These are phyloP conservation scores for Lateolabrax maculatus DNA, from an alignment of 2,797 vertebrate species.

Conservation along the genomic window DNA sequence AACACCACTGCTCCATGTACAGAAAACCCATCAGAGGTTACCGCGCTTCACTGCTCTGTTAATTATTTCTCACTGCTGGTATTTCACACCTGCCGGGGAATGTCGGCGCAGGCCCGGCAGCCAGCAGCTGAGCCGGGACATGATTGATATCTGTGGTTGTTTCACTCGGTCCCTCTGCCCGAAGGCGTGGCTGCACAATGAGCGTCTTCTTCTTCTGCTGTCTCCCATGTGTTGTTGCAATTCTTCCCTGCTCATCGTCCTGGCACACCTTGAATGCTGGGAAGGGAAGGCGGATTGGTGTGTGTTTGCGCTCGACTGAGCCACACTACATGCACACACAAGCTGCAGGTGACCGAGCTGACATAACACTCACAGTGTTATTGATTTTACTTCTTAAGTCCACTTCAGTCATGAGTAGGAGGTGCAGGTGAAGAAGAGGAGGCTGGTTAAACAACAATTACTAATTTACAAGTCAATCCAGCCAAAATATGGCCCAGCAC, in stretches of 20 bases:
- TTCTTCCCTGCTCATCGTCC: conserved; percentile 27
- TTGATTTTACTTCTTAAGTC: conserved; percentile 41
- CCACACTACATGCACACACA: neutral
- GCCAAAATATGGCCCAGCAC: neutral
- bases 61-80: conserved; percentile 82
- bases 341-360: conserved; percentile 20
- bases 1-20: conserved; percentile 20
- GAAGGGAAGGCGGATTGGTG: conserved; percentile 24
- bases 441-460: conserved; percentile 32
- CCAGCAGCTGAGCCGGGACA: conserved; percentile 76
- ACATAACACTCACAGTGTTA: conserved; percentile 19
- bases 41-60: conserved; percentile 60
- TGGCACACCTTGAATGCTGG: conserved; percentile 57
- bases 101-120: conserved; percentile 74
- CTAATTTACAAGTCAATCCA: neutral
- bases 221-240: conserved; percentile 49
- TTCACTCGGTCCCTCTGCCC: conserved; percentile 66
- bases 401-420: conserved; percentile 25
- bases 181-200: conserved; percentile 77
- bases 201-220: conserved; percentile 74
- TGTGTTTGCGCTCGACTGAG: conserved; percentile 26
- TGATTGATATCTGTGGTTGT: conserved; percentile 82
- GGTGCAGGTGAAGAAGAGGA: conserved; percentile 35
- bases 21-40: conserved; percentile 56
- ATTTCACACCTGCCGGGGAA: conserved; percentile 85